Percentiles rank a stretch among this genome's conserved stretches.
phyloP scores from a whole-genome alignment of 2,113 vertebrate genomes.

The Triplophysa dalaica region DNA sequence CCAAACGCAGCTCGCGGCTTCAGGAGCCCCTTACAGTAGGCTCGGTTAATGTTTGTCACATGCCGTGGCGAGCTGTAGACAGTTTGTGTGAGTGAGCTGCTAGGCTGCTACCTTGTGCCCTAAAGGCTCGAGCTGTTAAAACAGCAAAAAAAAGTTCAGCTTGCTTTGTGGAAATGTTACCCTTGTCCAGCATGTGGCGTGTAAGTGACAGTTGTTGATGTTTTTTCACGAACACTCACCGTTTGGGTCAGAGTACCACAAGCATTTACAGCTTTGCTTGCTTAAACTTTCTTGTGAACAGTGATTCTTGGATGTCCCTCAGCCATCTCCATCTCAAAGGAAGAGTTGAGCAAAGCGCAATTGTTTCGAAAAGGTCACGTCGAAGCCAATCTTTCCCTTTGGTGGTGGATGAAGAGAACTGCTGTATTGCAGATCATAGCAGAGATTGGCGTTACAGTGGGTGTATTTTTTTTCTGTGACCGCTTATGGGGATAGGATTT shows the following conservation, averaged over 20 bases:
- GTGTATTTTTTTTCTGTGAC: constrained; percentile 42
- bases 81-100: constrained; percentile 43
- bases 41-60: constrained; percentile 65
- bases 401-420: constrained; percentile 35
- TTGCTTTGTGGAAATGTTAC: constrained; percentile 58
- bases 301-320: constrained; percentile 15
- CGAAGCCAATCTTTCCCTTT: constrained; percentile 30
- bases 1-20: constrained; percentile 44
- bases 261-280: constrained; percentile 53
- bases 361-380: constrained; percentile 45
- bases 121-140: constrained; percentile 36
- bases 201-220: constrained; percentile 60
- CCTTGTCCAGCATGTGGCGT: constrained; percentile 58
- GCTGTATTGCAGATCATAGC: constrained; percentile 25
- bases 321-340: constrained; percentile 6
- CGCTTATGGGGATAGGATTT: constrained; percentile 17
- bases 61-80: constrained; percentile 30
- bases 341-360: constrained; percentile 29
- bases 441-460: constrained; percentile 9
- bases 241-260: constrained; percentile 49
- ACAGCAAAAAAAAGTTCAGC: constrained; percentile 35
- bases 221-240: constrained; percentile 52
- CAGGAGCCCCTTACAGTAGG: constrained; percentile 57
- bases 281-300: constrained; percentile 19
- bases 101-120: constrained; percentile 53